Conservation (phyloP, 2,797 vertebrate species). For the Pseudochaenichthys georgianus region DNA sequence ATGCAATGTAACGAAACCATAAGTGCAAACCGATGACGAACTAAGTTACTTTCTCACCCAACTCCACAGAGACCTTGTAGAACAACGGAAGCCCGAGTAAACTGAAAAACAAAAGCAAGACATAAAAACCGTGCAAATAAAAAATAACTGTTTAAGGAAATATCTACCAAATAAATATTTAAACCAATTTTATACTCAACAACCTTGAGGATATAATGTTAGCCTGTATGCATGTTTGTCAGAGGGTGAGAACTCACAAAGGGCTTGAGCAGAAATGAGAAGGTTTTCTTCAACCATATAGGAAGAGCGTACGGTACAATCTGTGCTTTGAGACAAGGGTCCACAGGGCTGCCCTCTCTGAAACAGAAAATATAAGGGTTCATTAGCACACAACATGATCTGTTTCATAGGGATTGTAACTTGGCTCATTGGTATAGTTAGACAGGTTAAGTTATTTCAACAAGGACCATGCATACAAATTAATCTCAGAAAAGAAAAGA, state of each 20-base stretch:
- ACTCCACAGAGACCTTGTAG: slow-evolving; percentile 49
- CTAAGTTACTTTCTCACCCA: slow-evolving; percentile 64
- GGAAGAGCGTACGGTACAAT: slow-evolving; percentile 70
- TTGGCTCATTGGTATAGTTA: too few species aligned
- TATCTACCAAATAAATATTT: neutral
- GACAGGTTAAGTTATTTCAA: too few species aligned
- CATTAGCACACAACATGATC: neutral
- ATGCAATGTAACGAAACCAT: neutral
- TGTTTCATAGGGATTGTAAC: neutral
- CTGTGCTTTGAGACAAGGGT: slow-evolving; percentile 58
- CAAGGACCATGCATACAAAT: too few species aligned
- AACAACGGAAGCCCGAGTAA: slow-evolving; percentile 41
- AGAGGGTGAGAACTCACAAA: slow-evolving; percentile 82
- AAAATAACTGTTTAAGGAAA: neutral
- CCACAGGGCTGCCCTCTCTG: slow-evolving; percentile 85
- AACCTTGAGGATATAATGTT: neutral
- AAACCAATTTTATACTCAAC: neutral
- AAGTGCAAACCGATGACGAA: neutral
- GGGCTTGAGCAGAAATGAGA: slow-evolving; percentile 84
- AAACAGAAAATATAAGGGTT: slow-evolving; percentile 24
- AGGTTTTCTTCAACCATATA: slow-evolving; percentile 80
- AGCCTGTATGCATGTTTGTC: neutral
- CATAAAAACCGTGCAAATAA: neutral
- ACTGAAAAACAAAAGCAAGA: slow-evolving; percentile 58
- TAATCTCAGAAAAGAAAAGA: too few species aligned